Evolutionary conservation across 1,140 invertebrate genomes (phyloP).

Genomic region (Plectrocnemia conspersa): DNA sequence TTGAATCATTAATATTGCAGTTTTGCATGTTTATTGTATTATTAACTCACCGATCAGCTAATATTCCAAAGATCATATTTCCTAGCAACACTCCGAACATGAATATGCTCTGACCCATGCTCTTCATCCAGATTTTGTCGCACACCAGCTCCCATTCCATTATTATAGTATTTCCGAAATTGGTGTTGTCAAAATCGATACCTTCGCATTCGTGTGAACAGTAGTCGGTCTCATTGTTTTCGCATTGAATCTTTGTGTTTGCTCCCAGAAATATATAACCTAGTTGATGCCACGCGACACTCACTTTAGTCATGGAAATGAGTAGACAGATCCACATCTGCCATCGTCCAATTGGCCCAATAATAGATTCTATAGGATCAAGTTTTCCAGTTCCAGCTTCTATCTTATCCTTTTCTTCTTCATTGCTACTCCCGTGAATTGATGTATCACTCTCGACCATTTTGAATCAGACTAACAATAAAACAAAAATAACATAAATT

Average conservation of each 20-base stretch:
- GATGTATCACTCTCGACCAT: background rate
- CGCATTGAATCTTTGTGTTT: conserved; percentile 49
- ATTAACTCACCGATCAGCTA: conserved; percentile 64
- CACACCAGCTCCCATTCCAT: conserved; percentile 75
- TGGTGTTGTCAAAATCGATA: conserved; percentile 56
- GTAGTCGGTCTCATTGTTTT: conserved; percentile 30
- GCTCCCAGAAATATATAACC: conserved; percentile 63
- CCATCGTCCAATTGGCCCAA: conserved; percentile 67
- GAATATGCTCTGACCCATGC: conserved; percentile 67
- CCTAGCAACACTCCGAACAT: conserved; percentile 70
- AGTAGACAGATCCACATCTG: conserved; percentile 62
- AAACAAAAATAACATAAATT: no score
- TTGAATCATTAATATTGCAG: background rate
- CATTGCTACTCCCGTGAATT: background rate
- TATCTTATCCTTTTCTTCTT: background rate
- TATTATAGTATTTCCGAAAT: conserved; percentile 66
- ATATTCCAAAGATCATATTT: conserved; percentile 67
- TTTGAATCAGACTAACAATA: background rate
- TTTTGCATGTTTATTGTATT: background rate
- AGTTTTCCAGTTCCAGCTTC: background rate
- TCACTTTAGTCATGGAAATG: conserved; percentile 65
- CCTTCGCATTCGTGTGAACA: conserved; percentile 51
- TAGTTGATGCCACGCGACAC: conserved; percentile 67
- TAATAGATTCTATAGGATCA: conserved; percentile 47
- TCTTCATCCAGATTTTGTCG: conserved; percentile 56